A percentile compares a stretch with the other conserved stretches of the same genome.
phyloP scores from a whole-genome alignment of 2,888 invertebrate genomes.

The Ischnus inquisitorius region DNA sequence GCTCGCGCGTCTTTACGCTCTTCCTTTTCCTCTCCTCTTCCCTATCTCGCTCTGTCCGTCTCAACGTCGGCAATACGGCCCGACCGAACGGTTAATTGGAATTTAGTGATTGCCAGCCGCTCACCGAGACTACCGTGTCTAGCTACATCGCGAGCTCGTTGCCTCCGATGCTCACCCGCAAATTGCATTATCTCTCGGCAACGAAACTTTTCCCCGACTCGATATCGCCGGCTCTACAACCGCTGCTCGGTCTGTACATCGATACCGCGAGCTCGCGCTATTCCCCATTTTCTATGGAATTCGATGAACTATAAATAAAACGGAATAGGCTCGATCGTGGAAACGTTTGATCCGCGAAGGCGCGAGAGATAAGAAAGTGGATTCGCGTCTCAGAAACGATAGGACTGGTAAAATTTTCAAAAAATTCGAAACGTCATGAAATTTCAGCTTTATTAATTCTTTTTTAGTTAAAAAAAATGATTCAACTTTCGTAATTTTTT shows the following conservation, averaged over 20 bases:
- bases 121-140: conserved; percentile 53
- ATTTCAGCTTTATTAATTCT: too few relatives aligned
- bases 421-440: too few relatives aligned
- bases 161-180: conserved; percentile 67
- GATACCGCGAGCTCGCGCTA: too few relatives aligned
- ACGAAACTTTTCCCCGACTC: conserved; percentile 11
- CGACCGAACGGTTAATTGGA: conserved; percentile 80
- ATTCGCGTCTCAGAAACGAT: too few relatives aligned
- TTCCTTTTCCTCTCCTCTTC: conserved; percentile 42
- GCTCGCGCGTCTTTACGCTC: conserved; percentile 64
- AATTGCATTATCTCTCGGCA: conserved; percentile 75
- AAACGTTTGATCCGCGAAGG: too few relatives aligned
- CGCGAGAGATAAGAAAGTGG: too few relatives aligned
- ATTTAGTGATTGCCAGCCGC: conserved; percentile 81
- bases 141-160: conserved; percentile 62
- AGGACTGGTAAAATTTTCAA: too few relatives aligned
- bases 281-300: too few relatives aligned
- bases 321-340: too few relatives aligned
- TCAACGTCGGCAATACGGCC: conserved; percentile 51
- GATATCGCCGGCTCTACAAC: neutral
- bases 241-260: neutral
- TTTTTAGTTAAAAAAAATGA: too few relatives aligned
- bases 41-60: conserved; percentile 31
- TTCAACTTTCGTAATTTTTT: too few relatives aligned
- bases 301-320: too few relatives aligned